These are phyloP conservation scores for Lissocephala sabroskyi DNA, from an alignment of 2,888 invertebrate genomes.

Conservation along the genomic window DNA sequence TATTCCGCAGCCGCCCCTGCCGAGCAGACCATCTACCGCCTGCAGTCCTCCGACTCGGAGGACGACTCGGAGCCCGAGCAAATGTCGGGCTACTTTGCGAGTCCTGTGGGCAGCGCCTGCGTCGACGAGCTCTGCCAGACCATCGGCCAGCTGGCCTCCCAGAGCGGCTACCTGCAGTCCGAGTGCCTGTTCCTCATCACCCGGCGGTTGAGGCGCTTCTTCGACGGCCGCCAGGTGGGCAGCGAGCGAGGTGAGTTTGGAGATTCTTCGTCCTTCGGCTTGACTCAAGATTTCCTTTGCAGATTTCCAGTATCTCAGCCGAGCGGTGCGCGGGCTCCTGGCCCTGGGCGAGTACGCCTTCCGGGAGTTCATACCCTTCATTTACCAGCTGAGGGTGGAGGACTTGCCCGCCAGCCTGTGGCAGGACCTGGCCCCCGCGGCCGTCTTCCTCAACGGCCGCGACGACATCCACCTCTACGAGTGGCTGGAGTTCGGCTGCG, in stretches of 20 bases:
- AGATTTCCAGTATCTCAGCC: conserved; percentile 69
- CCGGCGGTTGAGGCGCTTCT: conserved; percentile 63
- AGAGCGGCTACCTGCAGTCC: conserved; percentile 67
- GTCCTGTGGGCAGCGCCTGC: conserved; percentile 48
- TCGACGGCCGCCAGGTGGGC: conserved; percentile 51
- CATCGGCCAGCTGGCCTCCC: conserved; percentile 63
- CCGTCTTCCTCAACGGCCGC: conserved; percentile 63
- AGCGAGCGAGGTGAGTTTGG: conserved; percentile 58
- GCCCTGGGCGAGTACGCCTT: conserved; percentile 70
- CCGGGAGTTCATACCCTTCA: conserved; percentile 69
- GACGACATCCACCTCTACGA: conserved; percentile 71
- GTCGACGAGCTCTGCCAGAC: conserved; percentile 68
- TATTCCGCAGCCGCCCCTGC: conserved; percentile 17
- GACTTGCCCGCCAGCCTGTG: conserved; percentile 60
- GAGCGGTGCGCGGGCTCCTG: conserved; percentile 64
- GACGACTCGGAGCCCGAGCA: conserved; percentile 39
- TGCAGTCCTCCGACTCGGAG: conserved; percentile 61
- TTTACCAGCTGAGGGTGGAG: conserved; percentile 60
- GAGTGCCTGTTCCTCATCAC: conserved; percentile 67
- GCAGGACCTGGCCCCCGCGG: conserved; percentile 61
- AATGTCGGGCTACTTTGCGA: conserved; percentile 62
- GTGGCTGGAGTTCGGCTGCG: conserved; percentile 69
- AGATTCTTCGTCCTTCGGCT: not conserved
- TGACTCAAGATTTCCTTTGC: not conserved
- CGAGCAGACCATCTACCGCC: conserved; percentile 57